Evolutionary conservation across 2,888 invertebrate genomes (phyloP), one percentile per base, ranked within the genome.

Genomic region (Holacanthella duospinosa): DNA sequence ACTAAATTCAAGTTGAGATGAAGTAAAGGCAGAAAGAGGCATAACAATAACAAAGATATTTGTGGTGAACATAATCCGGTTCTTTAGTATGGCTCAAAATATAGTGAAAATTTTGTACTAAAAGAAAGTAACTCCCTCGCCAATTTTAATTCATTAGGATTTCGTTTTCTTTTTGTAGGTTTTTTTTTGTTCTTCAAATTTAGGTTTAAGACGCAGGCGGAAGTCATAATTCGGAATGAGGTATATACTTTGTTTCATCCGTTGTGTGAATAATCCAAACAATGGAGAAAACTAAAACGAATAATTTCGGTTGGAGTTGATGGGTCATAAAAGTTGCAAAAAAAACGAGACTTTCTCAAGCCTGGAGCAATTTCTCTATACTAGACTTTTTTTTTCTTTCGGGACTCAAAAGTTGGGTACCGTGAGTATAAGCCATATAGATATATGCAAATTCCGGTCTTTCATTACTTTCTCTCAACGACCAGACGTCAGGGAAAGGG

Each of bases 381-480:
- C 19, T 48, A 48, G n/a, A 48, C 48, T 48, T 48, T 48, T 21
- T 21, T 48, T 48, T 48, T n/a, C 21, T 48, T 4, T 48, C 48
- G 6, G 36, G 36, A 36, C 9, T 9, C 6, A 48, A 48, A 48
- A 48, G 48, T 48, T 48, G 48, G 48, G 48, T 48, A 48, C 48
- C 48, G 48, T 48, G 48, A 48, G 48, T 48, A 21, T 48, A 21
- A 21, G 21, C 48, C 48, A 48, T 48, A 48, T 48, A 9, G 16
- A 48, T 48, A 48, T 48, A 48, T 48, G 48, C 48, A 48, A 48
- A 48, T 48, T 48, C 48, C 48, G 48, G 48, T 48, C 48, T 48
- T 48, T 48, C 48, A 48, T 48, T 48, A 48, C 48, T 48, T 48
- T 48, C 48, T 48, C 48, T 48, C 19, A 48, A 48, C 48, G 48